phyloP scores from a whole-genome alignment of 2,888 invertebrate genomes.

The Trachelus troglodyta region DNA sequence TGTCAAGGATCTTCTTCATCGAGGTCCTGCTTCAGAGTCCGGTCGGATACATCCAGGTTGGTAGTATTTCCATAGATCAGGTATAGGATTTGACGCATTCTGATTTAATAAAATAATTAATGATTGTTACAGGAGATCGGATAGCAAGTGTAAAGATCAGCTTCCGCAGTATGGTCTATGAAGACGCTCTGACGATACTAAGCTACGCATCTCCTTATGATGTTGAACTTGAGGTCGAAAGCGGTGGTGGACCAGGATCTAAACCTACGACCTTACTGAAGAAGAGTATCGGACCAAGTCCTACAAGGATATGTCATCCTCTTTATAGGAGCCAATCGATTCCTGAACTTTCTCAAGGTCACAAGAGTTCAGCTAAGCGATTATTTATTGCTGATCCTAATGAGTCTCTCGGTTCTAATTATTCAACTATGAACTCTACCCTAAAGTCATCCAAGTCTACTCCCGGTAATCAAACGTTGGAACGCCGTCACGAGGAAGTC shows the following conservation, averaged over 20 bases:
- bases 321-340: conserved; percentile 82
- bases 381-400: conserved; percentile 66
- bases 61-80: conserved; percentile 21
- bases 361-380: conserved; percentile 53
- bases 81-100: not conserved
- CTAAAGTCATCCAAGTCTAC: conserved; percentile 56
- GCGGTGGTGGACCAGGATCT: conserved; percentile 61
- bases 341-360: conserved; percentile 78
- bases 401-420: conserved; percentile 64
- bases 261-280: conserved; percentile 65
- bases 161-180: conserved; percentile 88
- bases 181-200: conserved; percentile 89
- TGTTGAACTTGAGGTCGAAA: conserved; percentile 81
- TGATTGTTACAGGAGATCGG: conserved; percentile 78
- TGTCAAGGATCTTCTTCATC: conserved; percentile 86
- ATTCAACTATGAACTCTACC: conserved; percentile 63
- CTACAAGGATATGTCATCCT: conserved; percentile 76
- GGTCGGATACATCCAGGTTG: conserved; percentile 83
- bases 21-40: conserved; percentile 90
- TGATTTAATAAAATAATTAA: not conserved
- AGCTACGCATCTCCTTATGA: conserved; percentile 94
- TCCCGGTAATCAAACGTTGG: conserved; percentile 48
- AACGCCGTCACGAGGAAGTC: conserved; percentile 65
- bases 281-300: conserved; percentile 58
- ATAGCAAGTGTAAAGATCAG: conserved; percentile 88